A percentile compares a stretch with the other conserved stretches of the same genome.
These are phyloP conservation scores for Thera britannica DNA, from an alignment of 2,888 invertebrate genomes.

Conservation along the genomic window DNA sequence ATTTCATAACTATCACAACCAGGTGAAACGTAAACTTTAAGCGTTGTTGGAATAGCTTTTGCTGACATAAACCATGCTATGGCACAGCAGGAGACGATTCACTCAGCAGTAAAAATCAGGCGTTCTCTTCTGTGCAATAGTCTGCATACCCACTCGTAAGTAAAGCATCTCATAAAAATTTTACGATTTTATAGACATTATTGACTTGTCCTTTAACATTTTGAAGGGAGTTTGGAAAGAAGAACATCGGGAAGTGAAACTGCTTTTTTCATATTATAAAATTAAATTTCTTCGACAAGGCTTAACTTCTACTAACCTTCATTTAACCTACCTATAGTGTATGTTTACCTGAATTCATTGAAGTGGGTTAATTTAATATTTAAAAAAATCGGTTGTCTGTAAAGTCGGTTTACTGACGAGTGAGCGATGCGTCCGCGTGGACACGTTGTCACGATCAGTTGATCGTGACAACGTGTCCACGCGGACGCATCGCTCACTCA, in stretches of 20 bases:
- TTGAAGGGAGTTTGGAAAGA: not conserved
- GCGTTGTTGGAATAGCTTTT: conserved; percentile 1
- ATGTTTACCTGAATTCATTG: too few relatives aligned
- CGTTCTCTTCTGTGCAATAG: not conserved
- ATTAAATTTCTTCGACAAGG: not conserved
- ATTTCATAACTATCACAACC: not conserved
- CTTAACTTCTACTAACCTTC: too few relatives aligned
- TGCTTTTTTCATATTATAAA: not conserved
- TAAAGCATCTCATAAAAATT: not conserved
- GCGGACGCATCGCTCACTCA: too few relatives aligned
- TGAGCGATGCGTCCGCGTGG: too few relatives aligned
- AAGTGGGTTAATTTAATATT: too few relatives aligned
- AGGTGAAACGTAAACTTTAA: conserved; percentile 7
- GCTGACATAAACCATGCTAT: conserved; percentile 7
- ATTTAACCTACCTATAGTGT: too few relatives aligned
- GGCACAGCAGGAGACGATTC: conserved; percentile 8
- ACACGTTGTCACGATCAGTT: too few relatives aligned
- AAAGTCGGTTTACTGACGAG: too few relatives aligned
- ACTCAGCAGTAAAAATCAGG: conserved; percentile 9
- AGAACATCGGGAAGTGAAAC: not conserved
- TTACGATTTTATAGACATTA: not conserved
- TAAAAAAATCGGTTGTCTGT: too few relatives aligned
- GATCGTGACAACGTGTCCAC: too few relatives aligned
- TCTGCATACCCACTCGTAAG: conserved; percentile 3
- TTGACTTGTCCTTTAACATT: not conserved